phyloP scores from a whole-genome alignment of 1,140 invertebrate species.

The Halesus radiatus region DNA sequence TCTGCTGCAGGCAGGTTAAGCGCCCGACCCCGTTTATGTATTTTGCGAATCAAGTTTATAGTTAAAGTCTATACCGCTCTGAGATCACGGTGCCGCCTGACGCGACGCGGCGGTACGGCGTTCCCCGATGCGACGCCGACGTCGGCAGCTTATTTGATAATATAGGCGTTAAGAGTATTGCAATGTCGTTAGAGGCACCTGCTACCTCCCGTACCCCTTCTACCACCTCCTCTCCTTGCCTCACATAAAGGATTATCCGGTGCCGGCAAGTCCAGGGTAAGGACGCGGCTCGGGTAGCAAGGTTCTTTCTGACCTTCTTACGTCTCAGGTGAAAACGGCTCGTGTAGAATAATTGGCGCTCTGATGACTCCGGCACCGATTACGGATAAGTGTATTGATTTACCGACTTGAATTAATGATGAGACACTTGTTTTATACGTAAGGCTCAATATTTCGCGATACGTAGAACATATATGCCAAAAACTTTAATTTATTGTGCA shows the following conservation, averaged over 20 bases:
- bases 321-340: too few species aligned
- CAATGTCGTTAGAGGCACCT: constrained; percentile 51
- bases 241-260: constrained; percentile 2
- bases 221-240: neutral
- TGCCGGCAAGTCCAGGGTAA: neutral
- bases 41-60: constrained; percentile 17
- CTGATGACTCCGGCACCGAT: too few species aligned
- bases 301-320: too few species aligned
- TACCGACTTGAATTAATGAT: too few species aligned
- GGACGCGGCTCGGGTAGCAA: too few species aligned
- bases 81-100: neutral
- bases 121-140: constrained; percentile 2
- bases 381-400: too few species aligned
- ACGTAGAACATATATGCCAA: too few species aligned
- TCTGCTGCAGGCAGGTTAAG: too few species aligned
- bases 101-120: neutral
- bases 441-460: too few species aligned
- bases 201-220: neutral
- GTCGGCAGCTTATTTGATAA: constrained; percentile 49
- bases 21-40: neutral
- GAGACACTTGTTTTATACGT: too few species aligned
- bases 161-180: constrained; percentile 52
- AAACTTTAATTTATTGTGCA: too few species aligned
- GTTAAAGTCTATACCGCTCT: constrained; percentile 11
- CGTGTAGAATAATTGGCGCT: too few species aligned